Conservation (phyloP, 2,888 invertebrate genomes). For the Tridacna gigas region DNA sequence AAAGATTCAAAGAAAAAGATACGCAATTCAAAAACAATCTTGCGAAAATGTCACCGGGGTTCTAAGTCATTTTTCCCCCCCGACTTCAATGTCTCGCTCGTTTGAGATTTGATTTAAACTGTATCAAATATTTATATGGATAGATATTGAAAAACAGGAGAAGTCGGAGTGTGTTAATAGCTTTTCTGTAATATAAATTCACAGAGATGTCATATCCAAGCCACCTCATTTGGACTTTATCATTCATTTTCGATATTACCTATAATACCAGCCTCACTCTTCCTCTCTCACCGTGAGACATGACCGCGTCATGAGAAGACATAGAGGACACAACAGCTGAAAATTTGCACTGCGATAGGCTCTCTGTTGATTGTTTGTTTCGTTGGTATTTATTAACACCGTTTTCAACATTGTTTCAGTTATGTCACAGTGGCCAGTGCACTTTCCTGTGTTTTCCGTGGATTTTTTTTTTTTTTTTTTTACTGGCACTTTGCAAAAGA, state of each 20-base stretch:
- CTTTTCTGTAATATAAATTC: slow-evolving; percentile 28
- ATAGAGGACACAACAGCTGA: background rate
- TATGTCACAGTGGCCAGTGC: too few relatives aligned
- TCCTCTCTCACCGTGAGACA: background rate
- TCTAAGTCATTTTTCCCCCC: slow-evolving; percentile 20
- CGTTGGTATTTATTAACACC: too few relatives aligned
- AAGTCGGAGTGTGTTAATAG: slow-evolving; percentile 10
- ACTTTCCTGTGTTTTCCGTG: too few relatives aligned
- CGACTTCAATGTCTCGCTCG: slow-evolving; percentile 10
- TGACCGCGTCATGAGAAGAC: background rate
- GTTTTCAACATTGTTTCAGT: too few relatives aligned
- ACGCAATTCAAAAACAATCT: background rate
- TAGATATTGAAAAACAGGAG: slow-evolving; percentile 28
- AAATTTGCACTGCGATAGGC: too few relatives aligned
- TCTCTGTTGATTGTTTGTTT: too few relatives aligned
- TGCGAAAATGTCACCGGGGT: background rate
- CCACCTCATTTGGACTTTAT: slow-evolving; percentile 28
- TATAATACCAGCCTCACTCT: slow-evolving; percentile 9
- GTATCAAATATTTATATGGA: slow-evolving; percentile 29
- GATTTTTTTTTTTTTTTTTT: too few relatives aligned
- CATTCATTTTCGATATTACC: slow-evolving; percentile 28
- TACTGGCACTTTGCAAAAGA: too few relatives aligned
- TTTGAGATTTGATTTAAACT: slow-evolving; percentile 32
- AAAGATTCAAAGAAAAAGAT: too few relatives aligned
- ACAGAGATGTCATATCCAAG: slow-evolving; percentile 14